Conservation (phyloP, 2,113 vertebrate species). For the Danionella cerebrum region DNA sequence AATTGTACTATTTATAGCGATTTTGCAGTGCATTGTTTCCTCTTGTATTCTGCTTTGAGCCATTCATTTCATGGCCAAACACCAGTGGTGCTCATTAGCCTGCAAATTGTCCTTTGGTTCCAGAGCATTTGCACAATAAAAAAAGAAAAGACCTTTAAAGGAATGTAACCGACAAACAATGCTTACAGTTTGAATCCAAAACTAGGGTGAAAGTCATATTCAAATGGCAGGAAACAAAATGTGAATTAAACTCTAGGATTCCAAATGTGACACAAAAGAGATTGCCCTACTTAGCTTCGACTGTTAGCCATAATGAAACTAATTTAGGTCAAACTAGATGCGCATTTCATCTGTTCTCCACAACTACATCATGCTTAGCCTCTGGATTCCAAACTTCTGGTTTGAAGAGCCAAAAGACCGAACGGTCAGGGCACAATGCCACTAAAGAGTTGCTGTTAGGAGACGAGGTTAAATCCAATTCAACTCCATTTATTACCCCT, state of each 20-base stretch:
- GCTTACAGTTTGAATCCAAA: conserved; percentile 27
- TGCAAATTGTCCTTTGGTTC: conserved; percentile 25
- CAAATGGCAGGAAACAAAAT: conserved; percentile 16
- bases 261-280: neutral
- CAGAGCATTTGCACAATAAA: neutral
- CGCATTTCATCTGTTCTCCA: conserved; percentile 18
- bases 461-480: conserved; percentile 39
- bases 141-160: conserved; percentile 14
- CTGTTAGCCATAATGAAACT: conserved; percentile 28
- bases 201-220: conserved; percentile 23
- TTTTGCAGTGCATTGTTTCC: conserved; percentile 41
- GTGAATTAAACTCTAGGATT: neutral
- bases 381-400: conserved; percentile 22
- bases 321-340: conserved; percentile 33
- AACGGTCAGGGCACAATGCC: neutral
- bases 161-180: conserved; percentile 26
- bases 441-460: neutral
- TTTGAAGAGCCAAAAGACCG: conserved; percentile 10
- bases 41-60: conserved; percentile 32
- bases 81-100: conserved; percentile 18
- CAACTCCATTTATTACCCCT: conserved; percentile 8
- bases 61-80: conserved; percentile 6
- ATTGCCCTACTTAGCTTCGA: conserved; percentile 26
- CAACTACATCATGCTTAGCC: conserved; percentile 10
- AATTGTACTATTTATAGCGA: too few relatives aligned